Percentiles rank a stretch among this genome's conserved stretches.
Evolutionary conservation across 2,113 vertebrate species (phyloP).

Genomic region (Sapayoa aenigma): DNA sequence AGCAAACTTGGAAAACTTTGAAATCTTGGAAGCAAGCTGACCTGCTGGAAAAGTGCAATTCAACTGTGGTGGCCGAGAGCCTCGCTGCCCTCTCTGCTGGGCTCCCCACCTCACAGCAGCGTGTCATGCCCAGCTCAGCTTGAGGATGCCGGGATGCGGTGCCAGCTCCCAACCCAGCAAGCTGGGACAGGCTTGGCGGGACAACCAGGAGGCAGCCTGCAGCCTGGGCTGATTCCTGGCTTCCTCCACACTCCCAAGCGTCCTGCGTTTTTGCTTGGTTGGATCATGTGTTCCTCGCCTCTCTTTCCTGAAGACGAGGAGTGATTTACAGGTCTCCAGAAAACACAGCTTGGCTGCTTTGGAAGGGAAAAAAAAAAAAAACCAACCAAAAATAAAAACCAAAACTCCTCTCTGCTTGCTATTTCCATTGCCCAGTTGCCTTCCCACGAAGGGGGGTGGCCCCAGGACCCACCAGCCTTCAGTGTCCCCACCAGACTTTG

Average conservation of each 20-base stretch:
- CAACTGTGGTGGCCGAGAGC: accelerated
- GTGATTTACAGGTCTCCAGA: constrained; percentile 56
- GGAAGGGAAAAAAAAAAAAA: background rate
- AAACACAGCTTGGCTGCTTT: constrained; percentile 39
- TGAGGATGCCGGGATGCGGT: background rate
- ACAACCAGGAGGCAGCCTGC: background rate
- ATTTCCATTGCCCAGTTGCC: background rate
- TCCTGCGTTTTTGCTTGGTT: constrained; percentile 20
- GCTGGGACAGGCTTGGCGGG: background rate
- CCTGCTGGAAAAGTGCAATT: background rate
- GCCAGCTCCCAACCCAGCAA: background rate
- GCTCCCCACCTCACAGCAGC: background rate
- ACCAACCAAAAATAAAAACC: background rate
- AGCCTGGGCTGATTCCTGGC: background rate
- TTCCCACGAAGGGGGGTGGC: background rate
- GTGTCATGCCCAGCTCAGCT: background rate
- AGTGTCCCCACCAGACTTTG: accelerated
- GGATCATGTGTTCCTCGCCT: constrained; percentile 44
- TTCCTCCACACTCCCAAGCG: background rate
- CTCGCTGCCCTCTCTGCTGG: background rate
- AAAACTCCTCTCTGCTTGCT: background rate
- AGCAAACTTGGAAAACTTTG: background rate
- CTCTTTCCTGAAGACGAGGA: constrained; percentile 22
- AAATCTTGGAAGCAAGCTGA: constrained; percentile 10
- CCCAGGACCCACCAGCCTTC: accelerated